Evolutionary conservation across 2,797 vertebrate species (phyloP).

Genomic region (Coccyzus lansbergi): DNA sequence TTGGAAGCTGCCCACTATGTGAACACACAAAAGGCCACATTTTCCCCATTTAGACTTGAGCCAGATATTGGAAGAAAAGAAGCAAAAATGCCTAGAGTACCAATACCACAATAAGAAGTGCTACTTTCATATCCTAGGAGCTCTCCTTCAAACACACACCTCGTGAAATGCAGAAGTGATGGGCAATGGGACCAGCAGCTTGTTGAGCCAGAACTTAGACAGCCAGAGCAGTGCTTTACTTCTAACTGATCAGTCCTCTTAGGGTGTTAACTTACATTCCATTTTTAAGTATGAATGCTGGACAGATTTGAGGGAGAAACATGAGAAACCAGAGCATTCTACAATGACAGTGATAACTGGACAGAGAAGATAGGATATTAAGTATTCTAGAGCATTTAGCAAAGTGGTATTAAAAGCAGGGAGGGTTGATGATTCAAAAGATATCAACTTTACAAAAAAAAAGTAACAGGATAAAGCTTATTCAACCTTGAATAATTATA

Average conservation of each 20-base stretch:
- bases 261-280: neutral
- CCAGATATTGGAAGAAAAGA: neutral
- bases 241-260: neutral
- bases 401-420: neutral
- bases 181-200: neutral
- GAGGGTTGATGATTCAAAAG: neutral
- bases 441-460: neutral
- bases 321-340: neutral
- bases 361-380: neutral
- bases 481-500: neutral
- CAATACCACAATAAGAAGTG: fast-evolving
- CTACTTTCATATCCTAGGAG: neutral
- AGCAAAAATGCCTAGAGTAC: neutral
- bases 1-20: neutral
- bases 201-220: neutral
- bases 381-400: neutral
- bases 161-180: neutral
- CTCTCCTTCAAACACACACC: neutral
- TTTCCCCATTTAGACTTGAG: neutral
- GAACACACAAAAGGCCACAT: neutral
- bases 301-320: neutral
- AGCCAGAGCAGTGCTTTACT: neutral
- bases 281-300: neutral
- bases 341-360: neutral
- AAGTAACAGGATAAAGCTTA: neutral